Conservation (phyloP, 1,140 invertebrate genomes). For the Zaprionus kolodkinae region DNA sequence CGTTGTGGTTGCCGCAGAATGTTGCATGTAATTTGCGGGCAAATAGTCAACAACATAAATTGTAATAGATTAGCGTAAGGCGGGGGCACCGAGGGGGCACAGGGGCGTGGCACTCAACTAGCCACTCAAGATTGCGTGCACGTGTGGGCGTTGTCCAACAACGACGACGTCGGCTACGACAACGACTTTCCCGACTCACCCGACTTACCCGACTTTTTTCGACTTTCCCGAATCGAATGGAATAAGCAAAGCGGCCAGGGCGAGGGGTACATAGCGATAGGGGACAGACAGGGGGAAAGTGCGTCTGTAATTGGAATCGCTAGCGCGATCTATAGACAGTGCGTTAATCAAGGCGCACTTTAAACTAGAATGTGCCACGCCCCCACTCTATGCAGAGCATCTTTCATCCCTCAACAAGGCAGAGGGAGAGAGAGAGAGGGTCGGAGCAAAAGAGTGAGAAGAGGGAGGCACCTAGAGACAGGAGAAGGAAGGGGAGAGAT, state of each 20-base stretch:
- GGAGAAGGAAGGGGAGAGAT: not conserved
- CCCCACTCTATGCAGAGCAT: not conserved
- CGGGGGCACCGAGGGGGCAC: not conserved
- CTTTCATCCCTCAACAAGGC: not conserved
- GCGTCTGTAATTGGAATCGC: slow-evolving; percentile 4
- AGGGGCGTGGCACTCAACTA: slow-evolving; percentile 19
- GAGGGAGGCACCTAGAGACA: not conserved
- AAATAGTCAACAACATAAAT: slow-evolving; percentile 83
- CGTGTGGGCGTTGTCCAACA: slow-evolving; percentile 34
- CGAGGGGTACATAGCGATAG: not conserved
- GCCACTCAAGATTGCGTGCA: slow-evolving; percentile 34
- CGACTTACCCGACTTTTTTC: slow-evolving; percentile 2
- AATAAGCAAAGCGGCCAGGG: slow-evolving; percentile 24
- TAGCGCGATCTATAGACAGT: not conserved
- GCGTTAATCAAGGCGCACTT: slow-evolving; percentile 1
- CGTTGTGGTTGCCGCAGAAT: slow-evolving; percentile 29
- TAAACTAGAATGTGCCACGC: not conserved
- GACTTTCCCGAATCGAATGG: slow-evolving; percentile 33
- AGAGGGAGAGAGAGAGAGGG: not conserved
- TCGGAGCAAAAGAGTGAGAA: not conserved
- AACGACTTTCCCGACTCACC: not conserved
- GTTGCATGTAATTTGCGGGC: slow-evolving; percentile 79
- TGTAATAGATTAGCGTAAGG: slow-evolving; percentile 41
- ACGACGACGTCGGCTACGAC: not conserved
- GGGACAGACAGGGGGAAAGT: not conserved